Percentiles rank a stretch among this genome's conserved stretches.
These are phyloP conservation scores for Drosophila azteca DNA, from an alignment of 1,140 invertebrate species.

Conservation along the genomic window DNA sequence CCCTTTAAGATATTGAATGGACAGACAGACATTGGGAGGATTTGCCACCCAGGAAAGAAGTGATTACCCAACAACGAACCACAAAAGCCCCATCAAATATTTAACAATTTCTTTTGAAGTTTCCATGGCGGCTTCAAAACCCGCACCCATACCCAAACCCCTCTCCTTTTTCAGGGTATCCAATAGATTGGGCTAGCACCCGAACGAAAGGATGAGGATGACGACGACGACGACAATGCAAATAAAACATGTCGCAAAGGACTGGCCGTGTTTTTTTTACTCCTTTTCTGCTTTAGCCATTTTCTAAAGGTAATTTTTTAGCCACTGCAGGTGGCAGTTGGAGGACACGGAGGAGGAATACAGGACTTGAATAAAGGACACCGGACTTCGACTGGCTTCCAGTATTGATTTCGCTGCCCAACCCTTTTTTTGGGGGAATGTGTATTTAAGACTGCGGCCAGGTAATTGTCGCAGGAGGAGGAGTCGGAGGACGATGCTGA, in stretches of 20 bases:
- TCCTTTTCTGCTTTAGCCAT: conserved; percentile 28
- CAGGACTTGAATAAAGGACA: conserved; percentile 3
- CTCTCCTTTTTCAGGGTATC: neutral
- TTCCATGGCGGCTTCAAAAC: neutral
- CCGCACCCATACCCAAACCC: no score
- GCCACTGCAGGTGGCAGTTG: conserved; percentile 48
- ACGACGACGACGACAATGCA: conserved; percentile 63
- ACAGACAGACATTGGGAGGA: no score
- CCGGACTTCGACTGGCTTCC: conserved; percentile 4
- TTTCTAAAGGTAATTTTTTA: conserved; percentile 67
- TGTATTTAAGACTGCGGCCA: conserved; percentile 39
- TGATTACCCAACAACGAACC: no score
- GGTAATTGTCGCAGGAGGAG: conserved; percentile 4
- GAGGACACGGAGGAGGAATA: neutral
- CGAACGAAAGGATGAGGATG: conserved; percentile 28
- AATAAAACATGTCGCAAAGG: conserved; percentile 60
- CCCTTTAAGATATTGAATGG: no score
- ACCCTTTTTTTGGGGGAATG: conserved; percentile 1
- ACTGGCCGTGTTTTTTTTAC: conserved; percentile 18
- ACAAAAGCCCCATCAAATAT: neutral
- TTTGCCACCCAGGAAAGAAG: no score
- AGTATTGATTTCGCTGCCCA: conserved; percentile 11
- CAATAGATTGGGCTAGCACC: conserved; percentile 29
- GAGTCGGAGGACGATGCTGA: conserved; percentile 6
- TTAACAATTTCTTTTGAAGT: no score